These are phyloP conservation scores for Chaetops frenatus DNA, from an alignment of 2,113 vertebrate species.

Conservation along the genomic window DNA sequence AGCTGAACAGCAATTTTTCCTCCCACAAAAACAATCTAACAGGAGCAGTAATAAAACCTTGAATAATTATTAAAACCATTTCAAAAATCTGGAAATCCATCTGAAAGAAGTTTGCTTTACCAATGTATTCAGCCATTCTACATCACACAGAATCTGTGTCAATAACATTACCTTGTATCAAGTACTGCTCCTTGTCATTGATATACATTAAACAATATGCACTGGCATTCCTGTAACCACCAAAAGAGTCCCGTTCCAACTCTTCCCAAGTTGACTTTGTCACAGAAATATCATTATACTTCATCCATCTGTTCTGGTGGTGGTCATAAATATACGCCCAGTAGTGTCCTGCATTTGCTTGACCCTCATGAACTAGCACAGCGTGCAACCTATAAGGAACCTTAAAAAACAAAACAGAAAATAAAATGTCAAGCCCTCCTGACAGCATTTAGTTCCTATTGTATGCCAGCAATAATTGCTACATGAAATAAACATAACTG, in stretches of 20 bases:
- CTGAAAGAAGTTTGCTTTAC: background rate
- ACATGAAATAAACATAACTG: background rate
- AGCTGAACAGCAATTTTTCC: background rate
- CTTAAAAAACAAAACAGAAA: constrained; percentile 58
- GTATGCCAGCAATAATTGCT: background rate
- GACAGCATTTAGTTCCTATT: background rate
- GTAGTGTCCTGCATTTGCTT: constrained; percentile 97
- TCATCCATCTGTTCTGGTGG: constrained; percentile 93
- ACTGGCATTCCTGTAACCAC: constrained; percentile 95
- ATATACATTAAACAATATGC: constrained; percentile 99
- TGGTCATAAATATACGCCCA: constrained; percentile 98
- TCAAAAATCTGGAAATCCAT: background rate
- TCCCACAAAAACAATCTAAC: background rate
- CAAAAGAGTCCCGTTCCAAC: constrained; percentile 94
- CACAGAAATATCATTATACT: constrained; percentile 97
- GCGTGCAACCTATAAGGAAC: constrained; percentile 96
- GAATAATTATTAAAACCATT: background rate
- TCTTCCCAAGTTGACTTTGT: constrained; percentile 98
- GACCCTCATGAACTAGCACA: constrained; percentile 95
- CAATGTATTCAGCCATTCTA: background rate
- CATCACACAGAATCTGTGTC: background rate
- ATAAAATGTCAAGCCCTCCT: background rate
- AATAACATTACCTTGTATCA: constrained; percentile 87
- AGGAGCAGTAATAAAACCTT: background rate
- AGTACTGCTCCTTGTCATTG: constrained; percentile 92